A percentile compares a stretch with the other conserved stretches of the same genome.
Conservation (phyloP, 2,797 vertebrate species). For the Salmo trutta region DNA sequence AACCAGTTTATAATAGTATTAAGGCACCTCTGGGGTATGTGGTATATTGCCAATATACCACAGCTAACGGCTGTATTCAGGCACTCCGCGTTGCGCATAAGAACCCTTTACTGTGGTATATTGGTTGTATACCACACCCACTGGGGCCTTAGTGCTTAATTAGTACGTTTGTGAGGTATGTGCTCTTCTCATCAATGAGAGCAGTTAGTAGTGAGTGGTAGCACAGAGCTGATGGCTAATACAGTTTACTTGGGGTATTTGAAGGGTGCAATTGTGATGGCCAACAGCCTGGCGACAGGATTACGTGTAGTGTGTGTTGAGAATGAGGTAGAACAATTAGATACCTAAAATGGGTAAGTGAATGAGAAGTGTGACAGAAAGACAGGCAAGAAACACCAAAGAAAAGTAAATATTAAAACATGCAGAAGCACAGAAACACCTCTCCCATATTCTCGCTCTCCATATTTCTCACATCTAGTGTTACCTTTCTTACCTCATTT, state of each 20-base stretch:
- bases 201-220: constrained; percentile 30
- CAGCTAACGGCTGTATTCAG: no score
- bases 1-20: no score
- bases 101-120: no score
- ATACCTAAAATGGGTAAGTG: constrained; percentile 37
- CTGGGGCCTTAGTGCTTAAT: not conserved
- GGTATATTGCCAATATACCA: no score
- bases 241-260: no score
- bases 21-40: no score
- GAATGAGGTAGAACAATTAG: constrained; percentile 8
- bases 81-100: no score
- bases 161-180: not conserved
- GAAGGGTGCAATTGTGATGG: not conserved
- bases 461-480: not conserved
- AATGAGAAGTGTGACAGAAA: constrained; percentile 26
- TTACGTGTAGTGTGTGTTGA: not conserved
- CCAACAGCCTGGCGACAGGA: no score
- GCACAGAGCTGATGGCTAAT: not conserved
- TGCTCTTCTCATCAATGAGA: not conserved
- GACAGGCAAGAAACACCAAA: constrained; percentile 15
- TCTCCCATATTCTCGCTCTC: constrained; percentile 34
- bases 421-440: constrained; percentile 70
- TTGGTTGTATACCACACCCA: no score
- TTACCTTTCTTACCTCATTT: not conserved
- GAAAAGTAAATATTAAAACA: constrained; percentile 51